phyloP scores from a whole-genome alignment of 2,888 invertebrate genomes.

The Norana najaformis region DNA sequence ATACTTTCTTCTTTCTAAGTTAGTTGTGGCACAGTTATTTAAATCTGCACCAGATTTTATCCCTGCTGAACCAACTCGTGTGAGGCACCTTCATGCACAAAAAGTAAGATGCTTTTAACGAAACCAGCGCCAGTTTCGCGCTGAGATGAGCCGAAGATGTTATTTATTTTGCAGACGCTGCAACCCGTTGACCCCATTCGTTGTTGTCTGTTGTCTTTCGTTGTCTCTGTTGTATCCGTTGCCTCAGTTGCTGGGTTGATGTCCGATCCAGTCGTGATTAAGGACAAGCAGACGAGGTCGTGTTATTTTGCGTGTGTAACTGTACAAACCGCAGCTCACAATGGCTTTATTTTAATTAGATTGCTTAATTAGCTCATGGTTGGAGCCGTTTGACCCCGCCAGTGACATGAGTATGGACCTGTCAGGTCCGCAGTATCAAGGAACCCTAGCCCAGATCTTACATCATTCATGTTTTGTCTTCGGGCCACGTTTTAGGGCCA shows the following conservation, averaged over 20 bases:
- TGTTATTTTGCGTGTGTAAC: neutral
- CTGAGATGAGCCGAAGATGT: neutral
- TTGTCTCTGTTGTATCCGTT: neutral
- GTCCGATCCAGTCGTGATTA: neutral
- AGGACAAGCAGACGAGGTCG: neutral
- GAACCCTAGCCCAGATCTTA: neutral
- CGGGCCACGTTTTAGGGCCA: neutral
- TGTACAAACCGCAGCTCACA: too few species aligned
- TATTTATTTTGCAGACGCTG: constrained; percentile 3
- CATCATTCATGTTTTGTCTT: neutral
- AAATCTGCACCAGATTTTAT: neutral
- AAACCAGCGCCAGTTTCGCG: neutral
- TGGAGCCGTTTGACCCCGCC: neutral
- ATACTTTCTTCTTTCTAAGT: neutral
- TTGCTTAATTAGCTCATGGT: neutral
- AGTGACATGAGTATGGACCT: neutral
- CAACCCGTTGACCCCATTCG: neutral
- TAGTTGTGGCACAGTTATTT: neutral
- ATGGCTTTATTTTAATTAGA: neutral
- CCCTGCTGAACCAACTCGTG: too few species aligned
- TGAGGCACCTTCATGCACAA: neutral
- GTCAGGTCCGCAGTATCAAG: neutral
- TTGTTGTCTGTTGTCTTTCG: neutral
- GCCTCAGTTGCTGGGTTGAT: neutral
- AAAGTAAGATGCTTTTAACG: neutral